phyloP scores from a whole-genome alignment of 2,113 vertebrate genomes.

The Ammodytes marinus region DNA sequence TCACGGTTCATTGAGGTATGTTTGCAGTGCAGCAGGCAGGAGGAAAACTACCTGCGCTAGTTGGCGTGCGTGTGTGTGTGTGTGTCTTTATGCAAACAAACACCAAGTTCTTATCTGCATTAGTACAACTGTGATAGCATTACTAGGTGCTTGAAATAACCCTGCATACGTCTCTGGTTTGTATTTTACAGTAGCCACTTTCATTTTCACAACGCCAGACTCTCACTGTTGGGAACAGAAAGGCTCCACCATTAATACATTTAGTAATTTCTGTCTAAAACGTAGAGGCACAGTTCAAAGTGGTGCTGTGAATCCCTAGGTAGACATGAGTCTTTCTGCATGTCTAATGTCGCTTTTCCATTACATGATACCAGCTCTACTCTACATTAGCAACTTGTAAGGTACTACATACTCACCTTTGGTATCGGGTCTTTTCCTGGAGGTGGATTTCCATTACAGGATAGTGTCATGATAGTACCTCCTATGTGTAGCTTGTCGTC shows the following conservation, averaged over 20 bases:
- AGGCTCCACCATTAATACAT: neutral
- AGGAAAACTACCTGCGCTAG: neutral
- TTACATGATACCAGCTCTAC: too few relatives aligned
- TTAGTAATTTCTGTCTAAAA: neutral
- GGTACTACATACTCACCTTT: too few relatives aligned
- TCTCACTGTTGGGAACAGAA: neutral
- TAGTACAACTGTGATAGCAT: neutral
- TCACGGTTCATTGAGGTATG: slow-evolving; percentile 31
- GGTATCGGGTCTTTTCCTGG: too few relatives aligned
- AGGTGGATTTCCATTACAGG: too few relatives aligned
- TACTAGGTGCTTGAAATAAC: slow-evolving; percentile 13
- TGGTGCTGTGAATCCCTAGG: neutral
- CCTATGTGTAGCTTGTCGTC: too few relatives aligned
- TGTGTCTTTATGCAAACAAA: slow-evolving; percentile 12
- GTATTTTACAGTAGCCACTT: neutral
- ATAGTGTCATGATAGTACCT: too few relatives aligned
- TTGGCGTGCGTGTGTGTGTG: neutral
- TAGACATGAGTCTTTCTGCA: neutral
- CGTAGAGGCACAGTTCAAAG: neutral
- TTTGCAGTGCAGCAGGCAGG: neutral
- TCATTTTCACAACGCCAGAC: neutral
- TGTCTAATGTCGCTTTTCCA: too few relatives aligned
- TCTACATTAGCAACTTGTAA: too few relatives aligned
- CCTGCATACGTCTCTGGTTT: neutral
- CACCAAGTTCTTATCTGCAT: slow-evolving; percentile 7